phyloP scores from a whole-genome alignment of 64 coral and sea anemone species.

The Dendronephthya gigantea region DNA sequence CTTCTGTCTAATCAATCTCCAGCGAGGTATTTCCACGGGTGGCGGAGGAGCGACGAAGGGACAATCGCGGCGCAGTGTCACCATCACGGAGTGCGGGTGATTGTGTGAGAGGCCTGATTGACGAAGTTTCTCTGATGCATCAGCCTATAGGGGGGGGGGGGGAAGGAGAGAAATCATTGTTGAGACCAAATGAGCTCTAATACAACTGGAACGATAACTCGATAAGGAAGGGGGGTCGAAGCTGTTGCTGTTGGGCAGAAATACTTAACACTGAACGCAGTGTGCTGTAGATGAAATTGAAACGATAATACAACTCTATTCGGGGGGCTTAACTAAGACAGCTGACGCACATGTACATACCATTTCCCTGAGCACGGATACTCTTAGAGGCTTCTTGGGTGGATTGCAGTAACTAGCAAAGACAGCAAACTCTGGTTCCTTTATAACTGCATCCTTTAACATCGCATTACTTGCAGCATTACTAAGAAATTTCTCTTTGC shows the following conservation, averaged over 20 bases:
- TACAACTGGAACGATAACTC: too few species aligned
- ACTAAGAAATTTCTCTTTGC: slow-evolving; percentile 15
- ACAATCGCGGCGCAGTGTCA: slow-evolving; percentile 67
- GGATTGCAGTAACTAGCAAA: slow-evolving; percentile 92
- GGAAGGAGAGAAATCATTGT: neutral
- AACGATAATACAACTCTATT: too few species aligned
- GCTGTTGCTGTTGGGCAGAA: too few species aligned
- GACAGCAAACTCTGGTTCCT: slow-evolving; percentile 88
- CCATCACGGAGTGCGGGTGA: slow-evolving; percentile 80
- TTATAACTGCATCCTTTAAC: slow-evolving; percentile 19
- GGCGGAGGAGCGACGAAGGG: slow-evolving; percentile 89
- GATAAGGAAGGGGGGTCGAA: too few species aligned
- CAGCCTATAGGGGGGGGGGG: slow-evolving; percentile 40
- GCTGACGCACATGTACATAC: slow-evolving; percentile 21
- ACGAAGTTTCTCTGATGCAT: slow-evolving; percentile 92
- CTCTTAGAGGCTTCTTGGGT: slow-evolving; percentile 58
- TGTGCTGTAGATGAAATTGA: too few species aligned
- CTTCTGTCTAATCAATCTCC: slow-evolving; percentile 96
- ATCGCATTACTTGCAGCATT: neutral
- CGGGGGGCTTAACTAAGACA: too few species aligned
- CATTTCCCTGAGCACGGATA: slow-evolving; percentile 92
- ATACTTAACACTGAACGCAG: neutral
- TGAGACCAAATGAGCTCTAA: too few species aligned
- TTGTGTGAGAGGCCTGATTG: slow-evolving; percentile 85
- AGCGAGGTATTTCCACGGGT: slow-evolving; percentile 76